Conservation (phyloP, 1,140 invertebrate species). For the Conopomorpha cramerella region DNA sequence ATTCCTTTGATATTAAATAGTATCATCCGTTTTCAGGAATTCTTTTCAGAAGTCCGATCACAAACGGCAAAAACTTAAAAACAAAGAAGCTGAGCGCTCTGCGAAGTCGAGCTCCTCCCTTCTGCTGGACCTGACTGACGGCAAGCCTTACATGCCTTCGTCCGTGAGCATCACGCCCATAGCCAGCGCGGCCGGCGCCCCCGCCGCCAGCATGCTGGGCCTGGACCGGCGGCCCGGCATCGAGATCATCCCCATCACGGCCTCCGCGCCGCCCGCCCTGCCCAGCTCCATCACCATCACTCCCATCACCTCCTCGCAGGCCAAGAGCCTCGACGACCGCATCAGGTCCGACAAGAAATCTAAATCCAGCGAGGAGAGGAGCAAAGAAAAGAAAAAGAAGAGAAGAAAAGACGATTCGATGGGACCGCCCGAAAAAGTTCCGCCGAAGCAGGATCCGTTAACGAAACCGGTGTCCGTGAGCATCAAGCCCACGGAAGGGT, state of each 20-base stretch:
- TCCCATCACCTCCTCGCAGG: constrained; percentile 68
- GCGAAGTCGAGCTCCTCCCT: constrained; percentile 39
- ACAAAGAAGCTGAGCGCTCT: constrained; percentile 32
- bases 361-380: constrained; percentile 65
- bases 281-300: constrained; percentile 85
- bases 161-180: constrained; percentile 83
- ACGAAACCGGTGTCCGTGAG: constrained; percentile 75
- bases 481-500: constrained; percentile 73
- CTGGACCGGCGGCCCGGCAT: constrained; percentile 75
- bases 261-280: constrained; percentile 64
- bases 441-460: constrained; percentile 71
- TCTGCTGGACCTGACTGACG: constrained; percentile 62
- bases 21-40: constrained; percentile 57
- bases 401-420: constrained; percentile 79
- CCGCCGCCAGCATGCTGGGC: constrained; percentile 64
- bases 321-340: constrained; percentile 64
- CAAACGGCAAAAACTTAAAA: constrained; percentile 58
- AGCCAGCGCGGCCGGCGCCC: constrained; percentile 26
- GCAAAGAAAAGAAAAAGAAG: constrained; percentile 78
- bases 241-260: constrained; percentile 78
- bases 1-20: too few relatives aligned
- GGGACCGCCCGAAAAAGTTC: constrained; percentile 83
- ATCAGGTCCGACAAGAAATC: constrained; percentile 67
- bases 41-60: constrained; percentile 59
- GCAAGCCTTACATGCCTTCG: constrained; percentile 66